Percentiles rank a stretch among this genome's conserved stretches.
These are phyloP conservation scores for Globodera rostochiensis DNA, from an alignment of 1,140 invertebrate species.

Conservation along the genomic window DNA sequence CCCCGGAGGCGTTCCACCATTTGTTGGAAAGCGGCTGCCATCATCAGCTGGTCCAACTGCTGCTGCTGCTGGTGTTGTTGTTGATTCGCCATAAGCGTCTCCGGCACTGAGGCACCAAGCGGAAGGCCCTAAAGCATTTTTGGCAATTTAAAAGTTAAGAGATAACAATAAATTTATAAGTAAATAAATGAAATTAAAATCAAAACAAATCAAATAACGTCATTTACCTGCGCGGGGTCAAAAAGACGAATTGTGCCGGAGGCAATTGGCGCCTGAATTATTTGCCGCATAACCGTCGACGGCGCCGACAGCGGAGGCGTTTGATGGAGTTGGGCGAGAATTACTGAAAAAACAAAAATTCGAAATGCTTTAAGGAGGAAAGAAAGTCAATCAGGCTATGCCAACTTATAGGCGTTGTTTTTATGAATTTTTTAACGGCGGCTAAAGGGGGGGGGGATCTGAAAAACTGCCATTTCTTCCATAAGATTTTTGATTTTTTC, in stretches of 20 bases:
- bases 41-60: conserved; percentile 12
- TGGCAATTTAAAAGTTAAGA: not conserved
- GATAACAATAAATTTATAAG: too few relatives aligned
- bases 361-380: too few relatives aligned
- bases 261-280: not conserved
- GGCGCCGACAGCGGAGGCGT: not conserved
- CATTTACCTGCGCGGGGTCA: not conserved
- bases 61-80: conserved; percentile 20
- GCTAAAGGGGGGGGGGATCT: too few relatives aligned
- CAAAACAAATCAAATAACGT: not conserved
- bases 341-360: not conserved
- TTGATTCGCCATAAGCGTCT: not conserved
- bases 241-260: not conserved
- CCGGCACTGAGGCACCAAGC: not conserved
- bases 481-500: too few relatives aligned
- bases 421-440: too few relatives aligned
- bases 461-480: too few relatives aligned
- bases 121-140: not conserved
- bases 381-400: too few relatives aligned
- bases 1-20: conserved; percentile 23
- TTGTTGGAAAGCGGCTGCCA: conserved; percentile 24
- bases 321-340: not conserved
- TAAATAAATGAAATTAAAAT: too few relatives aligned
- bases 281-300: not conserved
- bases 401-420: too few relatives aligned